Conservation (phyloP, 2,888 invertebrate species). For the Eristalis tenax region DNA sequence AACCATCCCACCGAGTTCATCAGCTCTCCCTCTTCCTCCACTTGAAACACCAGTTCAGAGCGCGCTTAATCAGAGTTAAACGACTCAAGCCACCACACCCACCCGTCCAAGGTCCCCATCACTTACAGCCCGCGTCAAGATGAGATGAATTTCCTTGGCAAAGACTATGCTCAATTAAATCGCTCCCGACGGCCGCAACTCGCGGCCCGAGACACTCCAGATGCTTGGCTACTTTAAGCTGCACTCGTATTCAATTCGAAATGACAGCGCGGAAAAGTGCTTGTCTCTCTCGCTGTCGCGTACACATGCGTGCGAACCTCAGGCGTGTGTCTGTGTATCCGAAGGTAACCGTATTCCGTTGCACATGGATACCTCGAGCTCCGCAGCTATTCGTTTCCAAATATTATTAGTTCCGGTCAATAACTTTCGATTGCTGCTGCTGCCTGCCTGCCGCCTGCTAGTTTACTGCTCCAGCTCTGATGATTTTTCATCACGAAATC, state of each 20-base stretch:
- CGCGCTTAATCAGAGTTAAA: conserved; percentile 45
- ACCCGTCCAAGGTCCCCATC: conserved; percentile 39
- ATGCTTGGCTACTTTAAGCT: conserved; percentile 39
- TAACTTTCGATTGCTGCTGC: conserved; percentile 65
- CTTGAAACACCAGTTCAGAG: neutral
- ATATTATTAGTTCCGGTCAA: conserved; percentile 71
- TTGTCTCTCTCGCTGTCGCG: conserved; percentile 13
- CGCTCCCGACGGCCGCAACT: conserved; percentile 2
- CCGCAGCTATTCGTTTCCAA: conserved; percentile 43
- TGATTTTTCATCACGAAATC: conserved; percentile 53
- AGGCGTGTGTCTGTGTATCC: neutral
- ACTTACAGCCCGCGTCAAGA: conserved; percentile 26
- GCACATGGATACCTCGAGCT: conserved; percentile 63
- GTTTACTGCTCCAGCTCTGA: conserved; percentile 13
- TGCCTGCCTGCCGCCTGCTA: neutral
- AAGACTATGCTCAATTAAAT: conserved; percentile 34
- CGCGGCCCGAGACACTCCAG: neutral
- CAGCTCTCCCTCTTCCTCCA: neutral
- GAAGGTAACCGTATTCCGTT: conserved; percentile 48
- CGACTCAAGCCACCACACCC: conserved; percentile 50
- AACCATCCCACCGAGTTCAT: conserved; percentile 26
- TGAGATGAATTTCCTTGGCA: conserved; percentile 53
- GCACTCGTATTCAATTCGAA: conserved; percentile 58
- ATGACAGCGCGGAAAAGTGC: conserved; percentile 60
- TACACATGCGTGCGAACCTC: neutral